These are phyloP conservation scores for Gobiocypris rarus DNA, from an alignment of 2,113 vertebrate species.

Conservation along the genomic window DNA sequence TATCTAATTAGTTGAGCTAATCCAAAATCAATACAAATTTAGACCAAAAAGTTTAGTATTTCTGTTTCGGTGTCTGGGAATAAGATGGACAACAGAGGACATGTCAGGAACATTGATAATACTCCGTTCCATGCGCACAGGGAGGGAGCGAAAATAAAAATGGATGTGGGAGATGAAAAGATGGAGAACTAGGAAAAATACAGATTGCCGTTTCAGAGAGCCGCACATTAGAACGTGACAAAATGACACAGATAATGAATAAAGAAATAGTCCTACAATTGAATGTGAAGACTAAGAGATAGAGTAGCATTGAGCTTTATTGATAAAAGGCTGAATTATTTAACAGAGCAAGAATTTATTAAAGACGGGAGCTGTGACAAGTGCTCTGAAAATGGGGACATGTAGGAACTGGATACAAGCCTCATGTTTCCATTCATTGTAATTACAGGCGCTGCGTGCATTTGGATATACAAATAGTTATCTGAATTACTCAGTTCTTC, in stretches of 20 bases:
- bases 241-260: conserved; percentile 58
- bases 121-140: neutral
- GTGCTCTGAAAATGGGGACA: conserved; percentile 50
- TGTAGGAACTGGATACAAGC: conserved; percentile 44
- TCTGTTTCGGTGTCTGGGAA: neutral
- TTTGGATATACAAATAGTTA: conserved; percentile 41
- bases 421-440: conserved; percentile 53
- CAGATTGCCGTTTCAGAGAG: conserved; percentile 51
- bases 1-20: conserved; percentile 29
- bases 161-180: conserved; percentile 27
- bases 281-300: conserved; percentile 61
- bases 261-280: conserved; percentile 58
- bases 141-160: conserved; percentile 18
- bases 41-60: neutral
- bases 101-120: neutral
- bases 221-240: conserved; percentile 51
- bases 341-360: conserved; percentile 57
- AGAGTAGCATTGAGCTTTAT: conserved; percentile 63
- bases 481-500: conserved; percentile 29
- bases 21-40: conserved; percentile 22
- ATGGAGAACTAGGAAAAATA: conserved; percentile 25
- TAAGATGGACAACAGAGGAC: conserved; percentile 10
- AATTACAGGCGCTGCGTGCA: conserved; percentile 28
- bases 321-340: conserved; percentile 67
- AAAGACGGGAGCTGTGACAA: conserved; percentile 53